These are phyloP conservation scores for Chiloscyllium punctatum DNA, from an alignment of 2,797 vertebrate genomes.

Conservation along the genomic window DNA sequence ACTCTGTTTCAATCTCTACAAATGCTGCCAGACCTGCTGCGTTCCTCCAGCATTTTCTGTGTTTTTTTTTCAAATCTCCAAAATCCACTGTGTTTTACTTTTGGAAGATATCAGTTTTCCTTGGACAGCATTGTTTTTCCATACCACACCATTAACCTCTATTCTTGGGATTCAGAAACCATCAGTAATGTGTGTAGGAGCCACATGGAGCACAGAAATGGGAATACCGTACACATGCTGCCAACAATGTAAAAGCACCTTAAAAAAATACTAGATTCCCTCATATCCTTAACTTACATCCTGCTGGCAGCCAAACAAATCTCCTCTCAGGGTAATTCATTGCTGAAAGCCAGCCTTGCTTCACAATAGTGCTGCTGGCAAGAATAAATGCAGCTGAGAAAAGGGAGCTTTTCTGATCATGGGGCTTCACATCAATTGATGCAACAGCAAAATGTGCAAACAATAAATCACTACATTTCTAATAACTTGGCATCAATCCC, in stretches of 20 bases:
- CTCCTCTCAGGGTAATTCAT: background rate
- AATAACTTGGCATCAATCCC: no score
- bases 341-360: background rate
- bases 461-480: background rate
- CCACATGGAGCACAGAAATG: background rate
- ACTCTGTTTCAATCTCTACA: no score
- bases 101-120: background rate
- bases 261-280: background rate
- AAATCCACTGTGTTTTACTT: no score
- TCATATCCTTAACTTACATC: background rate
- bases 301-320: background rate
- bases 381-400: background rate
- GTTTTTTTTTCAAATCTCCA: no score
- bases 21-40: no score
- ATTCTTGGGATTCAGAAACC: background rate
- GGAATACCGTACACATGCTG: background rate
- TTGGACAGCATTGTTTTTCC: background rate
- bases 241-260: background rate
- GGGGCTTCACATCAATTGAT: background rate
- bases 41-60: no score
- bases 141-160: background rate
- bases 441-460: background rate
- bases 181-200: background rate
- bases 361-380: background rate
- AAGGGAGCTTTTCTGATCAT: background rate